Evolutionary conservation across 2,888 invertebrate species (phyloP).

Genomic region (Drosophila neutralis): DNA sequence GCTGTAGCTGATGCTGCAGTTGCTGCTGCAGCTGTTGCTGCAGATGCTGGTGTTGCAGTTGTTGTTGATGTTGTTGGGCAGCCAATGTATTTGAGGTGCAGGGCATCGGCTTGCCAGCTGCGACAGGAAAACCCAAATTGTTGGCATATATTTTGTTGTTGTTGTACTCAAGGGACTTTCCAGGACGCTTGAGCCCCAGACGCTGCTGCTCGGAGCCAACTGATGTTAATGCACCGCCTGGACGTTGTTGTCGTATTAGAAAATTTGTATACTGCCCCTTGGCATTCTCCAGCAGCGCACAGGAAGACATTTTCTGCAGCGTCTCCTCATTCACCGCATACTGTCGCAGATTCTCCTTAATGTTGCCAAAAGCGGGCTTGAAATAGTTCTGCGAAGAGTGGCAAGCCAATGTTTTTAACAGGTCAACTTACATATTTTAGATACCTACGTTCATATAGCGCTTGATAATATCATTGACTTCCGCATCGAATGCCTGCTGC

Average conservation of each 20-base stretch:
- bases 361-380: slow-evolving; percentile 87
- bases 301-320: slow-evolving; percentile 84
- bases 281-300: slow-evolving; percentile 83
- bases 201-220: slow-evolving; percentile 75
- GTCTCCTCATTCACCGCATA: slow-evolving; percentile 87
- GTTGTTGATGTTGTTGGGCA: slow-evolving; percentile 29
- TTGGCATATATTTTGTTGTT: slow-evolving; percentile 51
- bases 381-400: slow-evolving; percentile 86
- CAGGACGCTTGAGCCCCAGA: slow-evolving; percentile 77
- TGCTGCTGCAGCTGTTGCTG: slow-evolving; percentile 24
- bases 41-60: slow-evolving; percentile 3
- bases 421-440: background rate
- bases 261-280: slow-evolving; percentile 83
- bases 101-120: slow-evolving; percentile 62
- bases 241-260: slow-evolving; percentile 71
- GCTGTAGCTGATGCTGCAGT: slow-evolving; percentile 15
- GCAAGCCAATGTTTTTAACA: background rate
- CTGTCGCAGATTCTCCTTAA: slow-evolving; percentile 87
- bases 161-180: slow-evolving; percentile 56
- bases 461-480: slow-evolving; percentile 87
- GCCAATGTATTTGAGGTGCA: slow-evolving; percentile 28
- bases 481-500: slow-evolving; percentile 87
- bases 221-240: slow-evolving; percentile 14
- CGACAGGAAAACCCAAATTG: slow-evolving; percentile 42
- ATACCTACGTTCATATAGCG: slow-evolving; percentile 86